Conservation (phyloP, 2,888 invertebrate genomes). For the Aproaerema taeniolella region DNA sequence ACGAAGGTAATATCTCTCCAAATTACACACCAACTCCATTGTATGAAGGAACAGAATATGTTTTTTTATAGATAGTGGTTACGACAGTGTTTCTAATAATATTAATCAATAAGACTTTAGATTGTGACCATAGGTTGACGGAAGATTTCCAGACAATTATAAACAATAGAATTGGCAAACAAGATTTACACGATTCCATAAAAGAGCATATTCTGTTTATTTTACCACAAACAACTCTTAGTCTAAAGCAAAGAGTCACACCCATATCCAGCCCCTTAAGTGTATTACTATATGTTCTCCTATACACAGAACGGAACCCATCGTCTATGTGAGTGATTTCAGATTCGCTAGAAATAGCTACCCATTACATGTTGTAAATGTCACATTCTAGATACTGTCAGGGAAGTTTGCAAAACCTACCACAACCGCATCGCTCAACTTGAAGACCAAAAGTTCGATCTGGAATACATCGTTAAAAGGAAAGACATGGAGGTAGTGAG, state of each 20-base stretch:
- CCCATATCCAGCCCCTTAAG: neutral
- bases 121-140: too few relatives aligned
- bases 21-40: neutral
- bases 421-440: constrained; percentile 91
- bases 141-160: too few relatives aligned
- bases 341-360: constrained; percentile 11
- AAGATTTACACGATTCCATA: too few relatives aligned
- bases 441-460: constrained; percentile 98
- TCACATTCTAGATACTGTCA: constrained; percentile 83
- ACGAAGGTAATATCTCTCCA: constrained; percentile 91
- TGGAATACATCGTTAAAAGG: constrained; percentile 98
- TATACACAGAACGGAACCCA: constrained; percentile 41
- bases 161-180: too few relatives aligned
- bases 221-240: too few relatives aligned
- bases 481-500: constrained; percentile 98
- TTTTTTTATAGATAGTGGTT: too few relatives aligned
- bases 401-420: constrained; percentile 88
- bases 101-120: too few relatives aligned
- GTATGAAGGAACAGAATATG: too few relatives aligned
- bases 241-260: constrained; percentile 5
- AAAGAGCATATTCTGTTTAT: too few relatives aligned
- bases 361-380: constrained; percentile 16
- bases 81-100: too few relatives aligned
- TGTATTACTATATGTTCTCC: constrained; percentile 22
- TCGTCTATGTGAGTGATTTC: constrained; percentile 26